Evolutionary conservation across 2,113 vertebrate genomes (phyloP).

Genomic region (Heterocephalus glaber): DNA sequence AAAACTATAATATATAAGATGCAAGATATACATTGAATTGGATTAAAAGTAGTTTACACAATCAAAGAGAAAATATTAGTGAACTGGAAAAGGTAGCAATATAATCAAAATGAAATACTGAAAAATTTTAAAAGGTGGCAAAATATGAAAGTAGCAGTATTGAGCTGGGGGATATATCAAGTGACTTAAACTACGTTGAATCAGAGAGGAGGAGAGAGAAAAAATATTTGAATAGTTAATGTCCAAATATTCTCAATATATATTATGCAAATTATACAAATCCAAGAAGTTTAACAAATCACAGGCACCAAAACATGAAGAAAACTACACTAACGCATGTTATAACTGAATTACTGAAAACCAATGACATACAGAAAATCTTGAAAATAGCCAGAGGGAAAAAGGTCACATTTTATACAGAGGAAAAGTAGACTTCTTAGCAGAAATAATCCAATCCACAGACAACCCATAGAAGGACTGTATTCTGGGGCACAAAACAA

Average conservation of each 20-base stretch:
- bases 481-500: not conserved
- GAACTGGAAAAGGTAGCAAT: not conserved
- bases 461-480: not conserved
- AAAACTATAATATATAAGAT: not conserved
- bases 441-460: not conserved
- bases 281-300: not conserved
- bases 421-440: not conserved
- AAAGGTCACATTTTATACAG: not conserved
- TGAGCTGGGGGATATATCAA: not conserved
- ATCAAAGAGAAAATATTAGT: not conserved
- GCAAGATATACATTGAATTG: not conserved
- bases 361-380: not conserved
- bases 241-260: conserved; percentile 4
- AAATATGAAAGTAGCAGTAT: not conserved
- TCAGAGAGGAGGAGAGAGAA: not conserved
- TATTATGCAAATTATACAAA: not conserved
- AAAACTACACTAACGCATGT: not conserved
- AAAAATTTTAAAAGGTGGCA: not conserved
- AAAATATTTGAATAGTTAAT: not conserved
- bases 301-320: not conserved
- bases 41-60: not conserved
- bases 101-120: not conserved
- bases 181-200: not conserved
- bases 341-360: not conserved
- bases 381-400: not conserved